Conservation (phyloP, 1,140 invertebrate genomes). For the Micrasema minimum region DNA sequence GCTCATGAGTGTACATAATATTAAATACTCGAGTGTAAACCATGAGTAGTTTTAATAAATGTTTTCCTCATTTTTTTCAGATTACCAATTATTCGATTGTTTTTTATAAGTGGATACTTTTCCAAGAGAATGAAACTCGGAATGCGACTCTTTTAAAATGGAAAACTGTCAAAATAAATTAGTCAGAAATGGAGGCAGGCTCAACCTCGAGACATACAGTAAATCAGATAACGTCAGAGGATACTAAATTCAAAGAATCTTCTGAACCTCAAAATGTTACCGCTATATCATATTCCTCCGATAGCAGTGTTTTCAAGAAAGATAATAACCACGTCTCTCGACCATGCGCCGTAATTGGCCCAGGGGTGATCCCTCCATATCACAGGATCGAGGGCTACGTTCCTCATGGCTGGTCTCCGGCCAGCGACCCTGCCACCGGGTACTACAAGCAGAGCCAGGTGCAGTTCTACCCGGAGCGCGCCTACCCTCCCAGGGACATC, state of each 20-base stretch:
- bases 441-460: conserved; percentile 10
- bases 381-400: conserved; percentile 52
- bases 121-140: conserved; percentile 9
- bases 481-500: conserved; percentile 61
- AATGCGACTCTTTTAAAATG: conserved; percentile 18
- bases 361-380: conserved; percentile 59
- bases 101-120: not conserved
- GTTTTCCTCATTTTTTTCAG: conserved; percentile 29
- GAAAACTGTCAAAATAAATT: conserved; percentile 2
- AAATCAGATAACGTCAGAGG: conserved; percentile 51
- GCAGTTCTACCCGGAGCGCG: conserved; percentile 58
- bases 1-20: not conserved
- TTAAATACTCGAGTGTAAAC: conserved; percentile 3
- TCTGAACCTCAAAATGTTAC: conserved; percentile 55
- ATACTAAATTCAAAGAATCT: conserved; percentile 59
- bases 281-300: conserved; percentile 54
- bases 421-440: conserved; percentile 47
- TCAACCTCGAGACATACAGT: conserved; percentile 8
- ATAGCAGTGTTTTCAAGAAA: conserved; percentile 11
- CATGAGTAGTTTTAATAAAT: not conserved
- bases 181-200: conserved; percentile 20
- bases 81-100: not conserved
- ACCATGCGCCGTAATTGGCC: conserved; percentile 65
- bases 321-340: conserved; percentile 44
- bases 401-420: conserved; percentile 53